Conservation (phyloP, 1,140 invertebrate genomes). For the Tribolium castaneum region DNA sequence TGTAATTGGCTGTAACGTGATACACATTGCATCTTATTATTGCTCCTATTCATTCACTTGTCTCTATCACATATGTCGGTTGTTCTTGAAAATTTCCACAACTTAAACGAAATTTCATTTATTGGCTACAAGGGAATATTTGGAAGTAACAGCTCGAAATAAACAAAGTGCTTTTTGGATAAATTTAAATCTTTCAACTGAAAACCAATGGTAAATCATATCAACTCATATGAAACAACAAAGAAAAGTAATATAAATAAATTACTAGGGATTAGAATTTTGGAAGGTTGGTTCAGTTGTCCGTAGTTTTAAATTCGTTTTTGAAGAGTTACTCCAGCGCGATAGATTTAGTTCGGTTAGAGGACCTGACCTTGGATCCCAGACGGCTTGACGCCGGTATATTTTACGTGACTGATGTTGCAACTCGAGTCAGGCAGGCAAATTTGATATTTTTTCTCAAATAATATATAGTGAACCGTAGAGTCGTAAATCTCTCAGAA, state of each 20-base stretch:
- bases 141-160: background rate
- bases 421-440: slow-evolving; percentile 5
- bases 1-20: background rate
- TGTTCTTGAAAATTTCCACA: background rate
- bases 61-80: background rate
- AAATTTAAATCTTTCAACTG: background rate
- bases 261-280: background rate
- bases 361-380: slow-evolving; percentile 45
- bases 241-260: background rate
- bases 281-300: background rate
- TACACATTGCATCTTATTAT: background rate
- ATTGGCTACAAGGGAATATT: background rate
- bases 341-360: slow-evolving; percentile 12
- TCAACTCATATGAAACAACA: background rate
- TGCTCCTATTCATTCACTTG: background rate
- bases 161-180: background rate
- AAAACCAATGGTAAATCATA: background rate
- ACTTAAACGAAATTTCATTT: background rate
- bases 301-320: background rate
- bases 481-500: slow-evolving; percentile 35
- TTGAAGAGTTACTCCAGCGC: background rate
- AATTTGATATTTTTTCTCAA: slow-evolving; percentile 40
- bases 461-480: slow-evolving; percentile 13
- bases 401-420: slow-evolving; percentile 43
- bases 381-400: slow-evolving; percentile 54